Conservation (phyloP, 2,113 vertebrate genomes). For the Eulemur macaco region DNA sequence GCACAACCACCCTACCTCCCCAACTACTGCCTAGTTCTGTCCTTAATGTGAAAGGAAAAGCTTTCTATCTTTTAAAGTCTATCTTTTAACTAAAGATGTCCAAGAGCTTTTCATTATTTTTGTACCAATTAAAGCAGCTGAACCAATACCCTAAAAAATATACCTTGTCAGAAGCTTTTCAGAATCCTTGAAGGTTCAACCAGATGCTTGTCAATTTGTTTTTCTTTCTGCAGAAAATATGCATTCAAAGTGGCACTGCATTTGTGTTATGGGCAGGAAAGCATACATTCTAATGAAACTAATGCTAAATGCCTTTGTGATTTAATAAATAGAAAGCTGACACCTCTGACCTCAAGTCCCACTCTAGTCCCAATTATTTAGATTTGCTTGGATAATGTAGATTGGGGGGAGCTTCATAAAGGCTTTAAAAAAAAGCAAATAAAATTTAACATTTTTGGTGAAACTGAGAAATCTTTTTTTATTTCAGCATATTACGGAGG, state of each 20-base stretch:
- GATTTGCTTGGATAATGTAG: not conserved
- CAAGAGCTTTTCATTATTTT: not conserved
- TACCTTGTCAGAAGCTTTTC: not conserved
- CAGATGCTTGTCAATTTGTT: not conserved
- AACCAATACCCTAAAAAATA: slow-evolving; percentile 2
- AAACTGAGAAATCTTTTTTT: not conserved
- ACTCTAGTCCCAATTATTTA: not conserved
- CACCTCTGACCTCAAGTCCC: not conserved
- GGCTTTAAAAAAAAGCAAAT: not conserved
- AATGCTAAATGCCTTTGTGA: not conserved
- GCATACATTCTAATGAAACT: not conserved
- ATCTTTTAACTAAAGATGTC: no score
- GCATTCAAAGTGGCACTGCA: not conserved
- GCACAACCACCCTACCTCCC: not conserved
- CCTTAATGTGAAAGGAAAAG: not conserved
- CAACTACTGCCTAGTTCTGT: not conserved
- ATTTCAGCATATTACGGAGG: no score
- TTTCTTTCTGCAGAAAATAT: slow-evolving; percentile 16
- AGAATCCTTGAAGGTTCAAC: slow-evolving; percentile 45
- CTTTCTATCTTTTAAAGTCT: not conserved
- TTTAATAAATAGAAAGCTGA: not conserved
- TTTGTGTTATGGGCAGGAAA: not conserved
- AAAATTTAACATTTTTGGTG: slow-evolving; percentile 4
- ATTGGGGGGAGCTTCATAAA: not conserved
- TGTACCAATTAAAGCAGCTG: not conserved